Base-by-base conservation (phyloP, 1,140 invertebrate species). In the Trichomalopsis sarcophagae region DNA sequence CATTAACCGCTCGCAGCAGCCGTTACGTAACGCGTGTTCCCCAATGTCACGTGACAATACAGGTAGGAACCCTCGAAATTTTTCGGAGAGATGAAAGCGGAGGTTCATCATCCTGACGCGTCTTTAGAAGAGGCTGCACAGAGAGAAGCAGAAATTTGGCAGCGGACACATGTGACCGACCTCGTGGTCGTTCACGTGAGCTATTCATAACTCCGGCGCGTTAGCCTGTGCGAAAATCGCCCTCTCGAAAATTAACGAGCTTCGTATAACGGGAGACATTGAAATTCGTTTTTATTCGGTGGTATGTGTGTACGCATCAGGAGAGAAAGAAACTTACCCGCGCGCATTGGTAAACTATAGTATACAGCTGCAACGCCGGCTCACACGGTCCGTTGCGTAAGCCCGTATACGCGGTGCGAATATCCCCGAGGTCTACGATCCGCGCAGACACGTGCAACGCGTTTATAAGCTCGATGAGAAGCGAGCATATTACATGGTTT, bases 181-280 rank as follows among this genome's bases (percentile, higher is more conserved):
- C 91, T 91, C 91, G 90, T 91, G 90, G 89, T 88, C 88, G 89
- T 89, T 91, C 90, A 90, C 91, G 90, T 90, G 90, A 69, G 82
- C 91, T 91, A 91, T 91, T 91, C 90, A 90, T 91, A 91, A 91
- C 89, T 85, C 50, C 83, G 84, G 84, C 86, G 68, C 82, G 17
- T 62, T 62, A 21, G 21, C 21, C 17, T 62, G 6, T 55, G 50
- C 55, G 55, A 62, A 62, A 62, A 2, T 2, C 1, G n/a, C 55
- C 1, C 6, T 62, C 33, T 66, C 10, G 0, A 11, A 0, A 50
- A 27, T 27, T 50, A 14, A 2, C 4, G 7, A 40, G 5, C 36
- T 0, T 5, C 14, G 0, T 11, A 50, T 14, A 10, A 0, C 10
- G 7, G 13, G 47, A 50, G 47, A 17, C 47, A 17, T 17, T 50